phyloP scores from a whole-genome alignment of 2,888 invertebrate genomes.

The Eueremaeus valkanovi region DNA sequence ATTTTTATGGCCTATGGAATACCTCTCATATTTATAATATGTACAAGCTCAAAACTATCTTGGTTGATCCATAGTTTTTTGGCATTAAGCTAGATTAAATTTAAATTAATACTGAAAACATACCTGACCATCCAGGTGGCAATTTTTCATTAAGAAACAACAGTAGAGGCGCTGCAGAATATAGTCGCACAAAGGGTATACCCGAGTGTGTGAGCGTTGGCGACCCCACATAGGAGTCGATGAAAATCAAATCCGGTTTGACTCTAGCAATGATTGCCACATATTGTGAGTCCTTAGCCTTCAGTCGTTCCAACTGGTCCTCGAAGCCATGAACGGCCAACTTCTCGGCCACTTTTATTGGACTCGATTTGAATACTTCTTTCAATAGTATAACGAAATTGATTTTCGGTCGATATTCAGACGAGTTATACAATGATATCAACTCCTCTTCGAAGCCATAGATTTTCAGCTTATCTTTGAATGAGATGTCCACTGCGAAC shows the following conservation, averaged over 20 bases:
- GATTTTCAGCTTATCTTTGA: not conserved
- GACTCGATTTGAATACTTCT: not conserved
- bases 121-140: not conserved
- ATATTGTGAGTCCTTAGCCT: not conserved
- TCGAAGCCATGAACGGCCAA: not conserved
- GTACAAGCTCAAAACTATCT: too few species aligned
- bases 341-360: not conserved
- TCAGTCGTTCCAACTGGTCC: not conserved
- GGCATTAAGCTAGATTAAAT: too few species aligned
- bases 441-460: constrained; percentile 7
- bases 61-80: too few species aligned
- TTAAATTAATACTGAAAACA: too few species aligned
- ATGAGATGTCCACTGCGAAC: not conserved
- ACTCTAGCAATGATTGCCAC: not conserved
- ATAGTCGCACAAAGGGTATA: constrained; percentile 5
- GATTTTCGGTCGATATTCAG: not conserved
- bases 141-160: not conserved
- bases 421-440: not conserved
- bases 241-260: constrained; percentile 13
- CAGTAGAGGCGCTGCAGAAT: constrained; percentile 3
- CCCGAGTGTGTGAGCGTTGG: constrained; percentile 6
- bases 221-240: constrained; percentile 5
- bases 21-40: too few species aligned
- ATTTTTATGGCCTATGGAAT: too few species aligned
- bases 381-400: not conserved